Conservation (phyloP, 2,113 vertebrate species). For the Microcebus lehilahytsara region DNA sequence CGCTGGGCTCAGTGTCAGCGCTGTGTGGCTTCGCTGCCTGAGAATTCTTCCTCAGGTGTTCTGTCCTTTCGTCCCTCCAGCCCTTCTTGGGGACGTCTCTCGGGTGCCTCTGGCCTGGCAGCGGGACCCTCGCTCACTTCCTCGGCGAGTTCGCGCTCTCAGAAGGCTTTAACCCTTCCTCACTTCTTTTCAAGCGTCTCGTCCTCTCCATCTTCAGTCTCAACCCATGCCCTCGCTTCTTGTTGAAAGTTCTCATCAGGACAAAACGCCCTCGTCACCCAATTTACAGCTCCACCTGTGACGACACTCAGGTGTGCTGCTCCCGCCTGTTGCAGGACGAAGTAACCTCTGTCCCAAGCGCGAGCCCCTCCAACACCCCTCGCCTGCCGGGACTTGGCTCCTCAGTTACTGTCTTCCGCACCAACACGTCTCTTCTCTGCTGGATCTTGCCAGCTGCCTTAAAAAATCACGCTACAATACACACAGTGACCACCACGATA, state of each 20-base stretch:
- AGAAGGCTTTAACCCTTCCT: background rate
- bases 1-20: rapidly evolving
- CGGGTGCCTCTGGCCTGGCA: background rate
- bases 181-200: background rate
- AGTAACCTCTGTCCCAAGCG: background rate
- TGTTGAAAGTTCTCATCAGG: background rate
- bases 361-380: background rate
- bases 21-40: rapidly evolving
- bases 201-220: background rate
- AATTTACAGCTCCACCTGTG: rapidly evolving
- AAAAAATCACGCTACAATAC: rapidly evolving
- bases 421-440: background rate
- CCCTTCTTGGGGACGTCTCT: background rate
- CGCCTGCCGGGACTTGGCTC: background rate
- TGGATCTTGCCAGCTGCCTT: background rate
- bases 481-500: background rate
- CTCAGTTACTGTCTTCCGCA: background rate
- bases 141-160: background rate
- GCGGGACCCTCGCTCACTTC: background rate
- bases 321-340: background rate
- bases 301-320: background rate
- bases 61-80: background rate
- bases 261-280: background rate
- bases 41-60: background rate
- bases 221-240: background rate